Evolutionary conservation across 2,888 invertebrate genomes (phyloP), one percentile per base, ranked within the genome.

Genomic region (Pimpla rufipes): DNA sequence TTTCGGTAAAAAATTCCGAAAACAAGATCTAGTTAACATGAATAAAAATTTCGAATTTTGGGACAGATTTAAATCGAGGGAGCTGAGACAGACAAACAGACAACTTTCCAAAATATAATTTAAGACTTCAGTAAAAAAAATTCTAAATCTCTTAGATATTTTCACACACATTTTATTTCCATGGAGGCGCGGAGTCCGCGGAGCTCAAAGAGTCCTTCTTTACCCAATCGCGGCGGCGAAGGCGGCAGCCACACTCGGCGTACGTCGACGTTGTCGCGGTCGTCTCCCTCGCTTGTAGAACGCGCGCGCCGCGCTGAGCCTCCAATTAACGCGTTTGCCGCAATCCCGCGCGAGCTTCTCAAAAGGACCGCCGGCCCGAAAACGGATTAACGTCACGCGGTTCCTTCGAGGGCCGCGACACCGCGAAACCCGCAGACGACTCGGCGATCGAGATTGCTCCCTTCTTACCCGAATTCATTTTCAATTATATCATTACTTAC

Each of bases 321-420:
- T 90, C 90, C 90, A 92, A 92, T 92, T 91, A 91, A 91, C 90
- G 91, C 88, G 87, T 89, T 86, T 85, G 85, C 86, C 86, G 85
- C 87, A 79, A 87, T 80, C 83, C 79, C n/a, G n/a, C 86, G 85
- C 85, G 73, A 62, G 70, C 23, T 80, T 67, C 86, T 90, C 90
- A 91, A 91, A 91, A 88, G 85, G 79, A 79, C 87, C 88, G 88
- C 80, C 79, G 79, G 62, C 71, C 85, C 87, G 85, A 88, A 89
- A 89, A 88, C 87, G 86, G 85, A 88, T 90, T 89, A 89, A 88
- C 76, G 87, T 84, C 86, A 86, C 85, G 74, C 84, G 42, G 81
- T 84, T 57, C 23, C 40, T 87, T 83, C 85, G n/a, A 18, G 35
- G 6, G n/a, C n/a, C 11, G 50, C 37, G 16, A 42, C 57, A 57